A percentile compares a stretch with the other conserved stretches of the same genome.
phyloP scores from a whole-genome alignment of 2,797 vertebrate genomes.

The Halcyon badia region DNA sequence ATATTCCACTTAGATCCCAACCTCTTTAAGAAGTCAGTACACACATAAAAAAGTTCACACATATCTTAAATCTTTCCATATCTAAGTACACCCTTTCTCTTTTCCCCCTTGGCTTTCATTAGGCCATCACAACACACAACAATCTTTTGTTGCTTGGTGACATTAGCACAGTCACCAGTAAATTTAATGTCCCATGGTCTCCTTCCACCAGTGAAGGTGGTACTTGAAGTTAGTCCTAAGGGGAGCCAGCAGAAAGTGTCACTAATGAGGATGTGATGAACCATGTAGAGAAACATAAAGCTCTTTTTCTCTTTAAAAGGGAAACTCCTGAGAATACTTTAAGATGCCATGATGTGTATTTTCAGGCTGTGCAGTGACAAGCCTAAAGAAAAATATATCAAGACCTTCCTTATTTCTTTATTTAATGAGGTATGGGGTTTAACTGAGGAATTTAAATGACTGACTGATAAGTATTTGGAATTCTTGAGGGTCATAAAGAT shows the following conservation, averaged over 20 bases:
- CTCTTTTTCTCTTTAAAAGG: not conserved
- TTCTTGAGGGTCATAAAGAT: conserved; percentile 36
- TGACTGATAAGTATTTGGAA: conserved; percentile 53
- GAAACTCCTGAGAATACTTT: not conserved
- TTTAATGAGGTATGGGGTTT: conserved; percentile 42
- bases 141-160: not conserved
- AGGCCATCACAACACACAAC: not conserved
- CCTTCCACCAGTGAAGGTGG: not conserved
- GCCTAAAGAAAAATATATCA: conserved; percentile 6
- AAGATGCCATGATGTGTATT: conserved; percentile 9
- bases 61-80: not conserved
- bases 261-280: not conserved
- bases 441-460: conserved; percentile 49
- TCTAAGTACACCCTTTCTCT: not conserved
- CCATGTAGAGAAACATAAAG: not conserved
- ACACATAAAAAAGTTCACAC: accelerated
- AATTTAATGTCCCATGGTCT: not conserved
- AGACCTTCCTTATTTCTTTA: conserved; percentile 1
- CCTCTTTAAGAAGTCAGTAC: not conserved
- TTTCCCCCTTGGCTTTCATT: not conserved
- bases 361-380: conserved; percentile 2
- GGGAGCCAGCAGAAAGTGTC: not conserved
- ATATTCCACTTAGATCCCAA: not conserved
- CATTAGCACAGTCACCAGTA: not conserved
- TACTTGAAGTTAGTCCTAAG: not conserved